phyloP scores from a whole-genome alignment of 2,113 vertebrate species.

The Pogona vitticeps region DNA sequence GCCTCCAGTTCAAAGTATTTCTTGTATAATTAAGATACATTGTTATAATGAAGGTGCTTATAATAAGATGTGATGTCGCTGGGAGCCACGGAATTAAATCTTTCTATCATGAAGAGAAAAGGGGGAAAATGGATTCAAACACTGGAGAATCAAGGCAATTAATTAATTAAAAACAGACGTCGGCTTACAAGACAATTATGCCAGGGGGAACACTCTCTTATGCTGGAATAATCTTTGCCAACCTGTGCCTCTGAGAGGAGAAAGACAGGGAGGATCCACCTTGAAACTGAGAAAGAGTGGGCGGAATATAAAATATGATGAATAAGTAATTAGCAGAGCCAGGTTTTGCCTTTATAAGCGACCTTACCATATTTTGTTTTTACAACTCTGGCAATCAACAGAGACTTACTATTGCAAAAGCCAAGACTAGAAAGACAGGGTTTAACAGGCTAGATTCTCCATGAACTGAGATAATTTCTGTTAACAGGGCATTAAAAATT shows the following conservation, averaged over 20 bases:
- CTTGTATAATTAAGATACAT: slow-evolving; percentile 55
- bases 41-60: slow-evolving; percentile 36
- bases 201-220: neutral
- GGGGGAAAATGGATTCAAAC: neutral
- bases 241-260: slow-evolving; percentile 9
- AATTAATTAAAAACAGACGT: slow-evolving; percentile 34
- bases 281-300: slow-evolving; percentile 3
- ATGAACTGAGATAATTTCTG: no score
- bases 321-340: neutral
- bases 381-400: neutral
- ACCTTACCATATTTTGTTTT: neutral
- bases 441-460: no score
- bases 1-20: slow-evolving; percentile 55
- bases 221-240: neutral
- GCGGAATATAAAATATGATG: slow-evolving; percentile 4
- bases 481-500: no score
- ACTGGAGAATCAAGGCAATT: slow-evolving; percentile 12
- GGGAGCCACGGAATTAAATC: neutral
- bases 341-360: slow-evolving; percentile 17
- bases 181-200: slow-evolving; percentile 30
- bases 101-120: neutral
- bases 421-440: neutral
- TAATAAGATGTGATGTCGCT: slow-evolving; percentile 22
- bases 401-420: neutral
- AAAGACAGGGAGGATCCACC: neutral